Percentiles rank a stretch among this genome's conserved stretches.
These are phyloP conservation scores for Diabrotica balteata DNA, from an alignment of 2,888 invertebrate genomes.

Conservation along the genomic window DNA sequence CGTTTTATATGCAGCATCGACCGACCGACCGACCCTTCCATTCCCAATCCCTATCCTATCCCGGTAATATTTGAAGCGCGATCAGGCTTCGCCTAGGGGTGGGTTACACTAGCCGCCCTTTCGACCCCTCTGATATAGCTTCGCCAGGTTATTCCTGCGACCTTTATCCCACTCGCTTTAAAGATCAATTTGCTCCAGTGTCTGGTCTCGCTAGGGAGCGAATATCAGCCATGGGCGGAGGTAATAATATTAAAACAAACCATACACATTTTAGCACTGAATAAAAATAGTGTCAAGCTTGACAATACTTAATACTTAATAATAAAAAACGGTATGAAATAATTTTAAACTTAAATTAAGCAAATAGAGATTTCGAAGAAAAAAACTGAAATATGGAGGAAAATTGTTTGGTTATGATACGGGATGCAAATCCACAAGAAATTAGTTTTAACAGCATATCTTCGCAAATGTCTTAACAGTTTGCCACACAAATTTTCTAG, in stretches of 20 bases:
- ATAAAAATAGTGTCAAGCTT: too few relatives aligned
- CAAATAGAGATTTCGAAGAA: too few relatives aligned
- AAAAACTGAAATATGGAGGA: too few relatives aligned
- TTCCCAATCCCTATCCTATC: conserved; percentile 41
- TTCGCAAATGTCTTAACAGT: too few relatives aligned
- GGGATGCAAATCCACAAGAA: too few relatives aligned
- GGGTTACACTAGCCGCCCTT: conserved; percentile 12
- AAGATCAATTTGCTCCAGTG: conserved; percentile 18
- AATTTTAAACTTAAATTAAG: too few relatives aligned
- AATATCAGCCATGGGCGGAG: conserved; percentile 7
- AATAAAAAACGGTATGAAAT: too few relatives aligned
- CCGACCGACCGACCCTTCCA: conserved; percentile 33
- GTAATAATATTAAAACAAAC: background rate
- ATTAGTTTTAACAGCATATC: too few relatives aligned
- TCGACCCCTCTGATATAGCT: conserved; percentile 6
- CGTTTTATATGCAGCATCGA: conserved; percentile 55
- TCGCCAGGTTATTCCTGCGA: conserved; percentile 15
- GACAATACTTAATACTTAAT: too few relatives aligned
- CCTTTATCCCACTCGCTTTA: conserved; percentile 19
- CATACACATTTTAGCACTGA: too few relatives aligned
- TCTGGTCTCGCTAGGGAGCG: conserved; percentile 21
- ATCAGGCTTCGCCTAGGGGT: conserved; percentile 43
- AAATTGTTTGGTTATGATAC: too few relatives aligned
- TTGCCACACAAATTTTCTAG: too few relatives aligned
- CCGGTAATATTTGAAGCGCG: conserved; percentile 47